Conservation (phyloP, 2,888 invertebrate species). For the Xanthorhoe designata region DNA sequence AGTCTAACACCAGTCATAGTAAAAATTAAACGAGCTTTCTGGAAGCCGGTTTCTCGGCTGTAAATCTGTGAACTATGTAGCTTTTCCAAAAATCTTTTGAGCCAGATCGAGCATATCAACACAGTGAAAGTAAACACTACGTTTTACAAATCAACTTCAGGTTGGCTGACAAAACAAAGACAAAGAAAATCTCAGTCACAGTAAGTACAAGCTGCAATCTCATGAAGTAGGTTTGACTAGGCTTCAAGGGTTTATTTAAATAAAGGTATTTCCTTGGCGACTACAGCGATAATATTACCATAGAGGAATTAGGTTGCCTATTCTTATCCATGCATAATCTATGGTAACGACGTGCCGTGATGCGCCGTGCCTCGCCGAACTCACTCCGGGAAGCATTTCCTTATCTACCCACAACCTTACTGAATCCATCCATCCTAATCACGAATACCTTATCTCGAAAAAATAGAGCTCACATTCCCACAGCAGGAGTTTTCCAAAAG, state of each 20-base stretch:
- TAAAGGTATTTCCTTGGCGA: slow-evolving; percentile 10
- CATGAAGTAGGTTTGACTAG: slow-evolving; percentile 7
- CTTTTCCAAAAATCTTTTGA: too few species aligned
- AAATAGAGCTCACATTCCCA: slow-evolving; percentile 46
- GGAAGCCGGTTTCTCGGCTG: too few species aligned
- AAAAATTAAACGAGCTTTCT: too few species aligned
- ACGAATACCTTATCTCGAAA: slow-evolving; percentile 25
- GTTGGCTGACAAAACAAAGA: background rate
- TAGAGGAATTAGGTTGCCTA: slow-evolving; percentile 38
- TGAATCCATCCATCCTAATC: slow-evolving; percentile 14
- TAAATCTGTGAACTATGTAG: too few species aligned
- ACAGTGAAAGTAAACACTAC: too few species aligned
- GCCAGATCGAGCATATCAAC: too few species aligned
- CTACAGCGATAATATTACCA: slow-evolving; percentile 29
- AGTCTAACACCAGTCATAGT: too few species aligned
- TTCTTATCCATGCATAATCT: slow-evolving; percentile 42
- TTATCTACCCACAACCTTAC: slow-evolving; percentile 54
- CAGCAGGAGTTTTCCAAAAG: slow-evolving; percentile 5
- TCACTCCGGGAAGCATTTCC: slow-evolving; percentile 69
- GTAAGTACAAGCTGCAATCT: slow-evolving; percentile 6
- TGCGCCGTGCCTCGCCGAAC: slow-evolving; percentile 57
- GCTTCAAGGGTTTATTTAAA: slow-evolving; percentile 22
- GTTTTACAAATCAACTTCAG: too few species aligned
- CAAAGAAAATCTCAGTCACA: background rate
- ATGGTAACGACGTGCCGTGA: slow-evolving; percentile 51